Base-by-base conservation (phyloP, 1,140 invertebrate species). In the Drosophila oshimai region DNA sequence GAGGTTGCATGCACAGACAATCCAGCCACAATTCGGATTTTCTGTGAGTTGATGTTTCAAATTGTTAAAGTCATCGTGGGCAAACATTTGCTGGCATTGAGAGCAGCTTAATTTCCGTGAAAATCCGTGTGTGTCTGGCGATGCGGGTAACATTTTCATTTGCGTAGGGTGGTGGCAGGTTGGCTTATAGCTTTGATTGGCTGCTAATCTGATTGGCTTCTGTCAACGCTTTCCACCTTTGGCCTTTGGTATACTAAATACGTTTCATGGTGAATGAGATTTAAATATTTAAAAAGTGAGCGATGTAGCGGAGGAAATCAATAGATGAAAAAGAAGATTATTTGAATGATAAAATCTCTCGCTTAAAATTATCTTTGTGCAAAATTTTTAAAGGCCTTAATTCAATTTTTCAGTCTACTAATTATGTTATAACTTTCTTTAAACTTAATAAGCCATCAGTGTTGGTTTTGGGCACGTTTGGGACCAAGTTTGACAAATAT, bases 71-170 rank as follows among this genome's bases (percentile, higher is more conserved):
- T 39, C 46, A 33, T 15, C 28, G 31, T 33, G 22, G 44, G 20
- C 22, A 41, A 26, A 18, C 26, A 36, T 34, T n/a, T 34, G 36
- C 33, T 28, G 65, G 44, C 50, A 72, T 49, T 44, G 58, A 33
- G 41, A 50, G 46, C 33, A 62, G 73, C 51, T 83, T 72, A 61
- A 77, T 83, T 73, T 81, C 55, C 60, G 46, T 50, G 67, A 33
- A 72, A 72, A 44, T 55, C 22, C 61, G 24, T 46, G 7, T 15
- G 7, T 41, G 10, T 18, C 5, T 20, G 12, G 3, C 12, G 24
- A 53, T 33, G 7, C 37, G 15, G 22, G 15, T 17, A 12, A 7
- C 41, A 4, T 12, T 34, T 62, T 44, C 49, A 62, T 46, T 41
- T 46, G 31, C 41, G 12, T 49, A 17, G 33, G 9, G 49, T 28